Evolutionary conservation across 1,140 invertebrate species (phyloP), one percentile per base, ranked within the genome.

Genomic region (Pachypeltis micranthus): DNA sequence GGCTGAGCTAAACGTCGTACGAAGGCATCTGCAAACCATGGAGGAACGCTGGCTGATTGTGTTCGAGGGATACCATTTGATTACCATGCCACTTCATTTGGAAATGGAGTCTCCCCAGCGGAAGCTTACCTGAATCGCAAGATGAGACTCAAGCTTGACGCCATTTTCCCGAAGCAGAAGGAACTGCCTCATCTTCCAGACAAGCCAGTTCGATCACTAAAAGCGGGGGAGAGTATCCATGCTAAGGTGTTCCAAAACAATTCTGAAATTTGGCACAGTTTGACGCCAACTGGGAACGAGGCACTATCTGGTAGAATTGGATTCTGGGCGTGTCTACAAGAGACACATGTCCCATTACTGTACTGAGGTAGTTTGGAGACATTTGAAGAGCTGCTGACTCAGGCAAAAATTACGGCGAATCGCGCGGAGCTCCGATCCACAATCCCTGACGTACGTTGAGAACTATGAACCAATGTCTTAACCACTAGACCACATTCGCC

Each of bases 1-100:
- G 28, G 62, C 62, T 24, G 65, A 66, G 47, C 19, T 14, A 66
- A 64, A 64, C 31, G 16, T 16, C 31, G 31, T 7, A 39, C 16
- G 31, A 39, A 28, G 44, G 7, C 60, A 61, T 31, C 34, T 64
- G 14, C 27, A 66, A 44, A 21, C 27, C 1, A 31, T 44, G 24
- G 31, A 31, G 24, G 19, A 57, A 57, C 31, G 7, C 31, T 39
- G 7, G 31, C 31, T 39, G 31, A 39, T 39, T 16, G 31, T 10
- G 31, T 39, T 39, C 31, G 31, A 39, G 16, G 16, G 31, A 39
- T 39, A 7, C 7, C 16, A 16, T 39, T 39, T 16, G 7, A 39
- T 39, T 39, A 39, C 31, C 31, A 16, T 39, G 31, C 31, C 31
- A 39, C 31, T 39, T 16, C 31, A 10, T 16, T 39, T 39, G 31